Evolutionary conservation across 2,797 vertebrate species (phyloP).

Genomic region (Chiloscyllium punctatum): DNA sequence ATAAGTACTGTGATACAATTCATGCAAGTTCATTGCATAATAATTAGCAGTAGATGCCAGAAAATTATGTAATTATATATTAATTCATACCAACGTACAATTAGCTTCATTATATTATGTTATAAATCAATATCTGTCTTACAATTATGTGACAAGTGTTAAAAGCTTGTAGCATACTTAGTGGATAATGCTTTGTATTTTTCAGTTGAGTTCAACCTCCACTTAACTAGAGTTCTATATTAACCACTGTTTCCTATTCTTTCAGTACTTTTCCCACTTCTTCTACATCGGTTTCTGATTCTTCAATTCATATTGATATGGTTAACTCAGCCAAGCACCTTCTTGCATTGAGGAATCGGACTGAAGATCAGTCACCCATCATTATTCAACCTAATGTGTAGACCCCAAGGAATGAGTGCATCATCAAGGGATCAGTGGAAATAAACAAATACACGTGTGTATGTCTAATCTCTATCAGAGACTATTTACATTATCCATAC

Average conservation of each 20-base stretch:
- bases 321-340: not conserved
- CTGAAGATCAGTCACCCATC: not conserved
- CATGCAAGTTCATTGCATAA: slow-evolving; percentile 28
- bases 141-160: slow-evolving; percentile 30
- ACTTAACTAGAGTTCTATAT: not conserved
- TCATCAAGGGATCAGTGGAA: not conserved
- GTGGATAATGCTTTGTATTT: not conserved
- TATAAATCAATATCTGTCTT: slow-evolving; percentile 27
- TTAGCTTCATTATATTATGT: slow-evolving; percentile 30
- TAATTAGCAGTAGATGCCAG: slow-evolving; percentile 16
- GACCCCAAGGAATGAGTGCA: not conserved
- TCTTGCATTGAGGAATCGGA: not conserved
- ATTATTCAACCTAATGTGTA: not conserved
- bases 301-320: not conserved
- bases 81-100: slow-evolving; percentile 21
- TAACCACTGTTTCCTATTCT: slow-evolving; percentile 6
- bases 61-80: slow-evolving; percentile 29
- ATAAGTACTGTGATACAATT: slow-evolving; percentile 27
- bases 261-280: not conserved
- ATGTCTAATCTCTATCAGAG: not conserved
- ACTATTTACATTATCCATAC: not conserved
- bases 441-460: not conserved
- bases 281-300: not conserved
- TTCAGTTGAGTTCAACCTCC: not conserved
- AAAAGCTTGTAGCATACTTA: slow-evolving; percentile 14